Percentiles rank a stretch among this genome's conserved stretches.
phyloP scores from a whole-genome alignment of 2,888 invertebrate species.

The Drosophila lacicola region DNA sequence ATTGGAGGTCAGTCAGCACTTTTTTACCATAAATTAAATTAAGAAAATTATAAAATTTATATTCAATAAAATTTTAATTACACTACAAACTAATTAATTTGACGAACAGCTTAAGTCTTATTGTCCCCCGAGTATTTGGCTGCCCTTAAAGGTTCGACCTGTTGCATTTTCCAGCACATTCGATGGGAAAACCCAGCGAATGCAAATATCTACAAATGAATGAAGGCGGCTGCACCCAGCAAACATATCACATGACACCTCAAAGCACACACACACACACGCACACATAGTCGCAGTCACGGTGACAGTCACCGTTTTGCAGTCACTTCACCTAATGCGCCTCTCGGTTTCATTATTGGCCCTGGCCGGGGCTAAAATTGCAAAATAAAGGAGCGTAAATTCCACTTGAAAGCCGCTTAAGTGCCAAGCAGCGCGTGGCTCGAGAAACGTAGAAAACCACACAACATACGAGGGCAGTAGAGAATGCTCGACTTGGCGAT shows the following conservation, averaged over 20 bases:
- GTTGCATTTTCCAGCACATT: slow-evolving; percentile 17
- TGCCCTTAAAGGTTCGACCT: background rate
- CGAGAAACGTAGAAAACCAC: slow-evolving; percentile 25
- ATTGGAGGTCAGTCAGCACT: too few species aligned
- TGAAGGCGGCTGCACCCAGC: slow-evolving; percentile 29
- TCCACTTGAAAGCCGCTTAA: slow-evolving; percentile 68
- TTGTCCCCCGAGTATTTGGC: too few species aligned
- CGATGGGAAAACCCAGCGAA: background rate
- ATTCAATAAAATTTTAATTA: too few species aligned
- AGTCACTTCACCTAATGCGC: slow-evolving; percentile 53
- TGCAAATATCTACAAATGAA: slow-evolving; percentile 12
- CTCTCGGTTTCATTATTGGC: slow-evolving; percentile 49
- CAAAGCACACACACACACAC: slow-evolving; percentile 16
- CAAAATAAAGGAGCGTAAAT: slow-evolving; percentile 72
- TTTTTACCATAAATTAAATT: too few species aligned
- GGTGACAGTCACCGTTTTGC: slow-evolving; percentile 45
- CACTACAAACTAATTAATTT: too few species aligned
- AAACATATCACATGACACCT: slow-evolving; percentile 32
- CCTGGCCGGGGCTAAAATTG: slow-evolving; percentile 57
- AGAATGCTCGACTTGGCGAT: slow-evolving; percentile 5
- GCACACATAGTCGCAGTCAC: slow-evolving; percentile 25
- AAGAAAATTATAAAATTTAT: too few species aligned
- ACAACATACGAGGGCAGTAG: too few species aligned
- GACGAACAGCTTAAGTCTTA: too few species aligned
- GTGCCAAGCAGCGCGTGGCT: slow-evolving; percentile 61